These are phyloP conservation scores for Cenopis cana DNA, from an alignment of 2,888 invertebrate genomes.

Conservation along the genomic window DNA sequence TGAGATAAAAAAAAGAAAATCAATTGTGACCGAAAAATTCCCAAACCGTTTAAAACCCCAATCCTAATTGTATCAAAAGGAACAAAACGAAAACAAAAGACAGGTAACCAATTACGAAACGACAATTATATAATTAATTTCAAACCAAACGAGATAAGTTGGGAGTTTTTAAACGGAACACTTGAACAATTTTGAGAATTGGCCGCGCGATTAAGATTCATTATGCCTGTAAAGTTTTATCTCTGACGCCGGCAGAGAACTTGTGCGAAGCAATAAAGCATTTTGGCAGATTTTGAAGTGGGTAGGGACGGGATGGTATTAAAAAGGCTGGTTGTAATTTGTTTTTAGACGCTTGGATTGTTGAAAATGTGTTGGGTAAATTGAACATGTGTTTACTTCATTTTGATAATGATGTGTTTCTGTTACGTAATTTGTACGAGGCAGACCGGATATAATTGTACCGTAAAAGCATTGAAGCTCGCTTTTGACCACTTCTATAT, in stretches of 20 bases:
- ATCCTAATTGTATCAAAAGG: conserved; percentile 53
- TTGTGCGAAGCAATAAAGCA: conserved; percentile 82
- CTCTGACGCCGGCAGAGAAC: conserved; percentile 64
- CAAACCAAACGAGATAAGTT: conserved; percentile 69
- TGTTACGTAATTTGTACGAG: neutral
- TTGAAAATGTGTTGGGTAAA: conserved; percentile 14
- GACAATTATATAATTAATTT: conserved; percentile 78
- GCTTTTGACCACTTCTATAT: neutral
- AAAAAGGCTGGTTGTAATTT: conserved; percentile 26
- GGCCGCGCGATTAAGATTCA: conserved; percentile 82
- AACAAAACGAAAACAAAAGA: conserved; percentile 65
- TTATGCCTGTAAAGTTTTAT: conserved; percentile 84
- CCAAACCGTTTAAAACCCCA: conserved; percentile 12
- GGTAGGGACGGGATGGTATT: conserved; percentile 49
- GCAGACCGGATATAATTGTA: neutral
- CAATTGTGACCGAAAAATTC: neutral
- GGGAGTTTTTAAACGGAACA: conserved; percentile 78
- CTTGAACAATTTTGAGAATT: conserved; percentile 78
- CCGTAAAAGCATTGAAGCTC: neutral
- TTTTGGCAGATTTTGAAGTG: conserved; percentile 82
- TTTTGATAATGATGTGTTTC: neutral
- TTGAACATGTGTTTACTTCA: conserved; percentile 15
- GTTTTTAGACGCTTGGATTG: conserved; percentile 15
- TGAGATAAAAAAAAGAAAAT: neutral
- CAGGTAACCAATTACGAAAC: conserved; percentile 76